phyloP scores from a whole-genome alignment of 2,797 vertebrate species.

The Eptatretus atami region DNA sequence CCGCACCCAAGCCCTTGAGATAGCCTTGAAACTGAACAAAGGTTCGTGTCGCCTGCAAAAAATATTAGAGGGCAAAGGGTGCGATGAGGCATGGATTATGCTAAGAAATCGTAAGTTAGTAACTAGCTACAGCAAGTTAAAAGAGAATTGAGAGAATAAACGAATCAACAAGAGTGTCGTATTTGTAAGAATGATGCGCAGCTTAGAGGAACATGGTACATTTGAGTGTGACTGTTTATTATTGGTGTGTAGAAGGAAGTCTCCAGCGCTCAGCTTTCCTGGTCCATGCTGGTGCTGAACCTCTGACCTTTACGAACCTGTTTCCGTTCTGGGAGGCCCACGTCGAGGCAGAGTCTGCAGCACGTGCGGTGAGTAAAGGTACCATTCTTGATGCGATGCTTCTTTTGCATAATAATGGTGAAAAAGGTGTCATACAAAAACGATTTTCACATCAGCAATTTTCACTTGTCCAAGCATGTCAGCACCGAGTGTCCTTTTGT shows the following conservation, averaged over 20 bases:
- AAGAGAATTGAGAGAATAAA: too few species aligned
- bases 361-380: conserved; percentile 9
- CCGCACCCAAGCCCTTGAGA: conserved; percentile 27
- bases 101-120: too few species aligned
- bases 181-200: too few species aligned
- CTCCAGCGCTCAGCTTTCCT: conserved; percentile 16
- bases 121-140: too few species aligned
- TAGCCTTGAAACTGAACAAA: conserved; percentile 24
- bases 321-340: conserved; percentile 27
- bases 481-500: not conserved
- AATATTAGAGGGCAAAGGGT: too few species aligned
- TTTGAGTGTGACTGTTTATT: too few species aligned
- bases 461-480: not conserved
- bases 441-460: not conserved
- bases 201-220: too few species aligned
- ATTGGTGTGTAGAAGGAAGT: too few species aligned
- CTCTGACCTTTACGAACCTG: conserved; percentile 33
- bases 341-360: conserved; percentile 13
- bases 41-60: conserved; percentile 12
- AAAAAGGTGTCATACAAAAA: not conserved
- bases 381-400: too few species aligned
- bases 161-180: too few species aligned
- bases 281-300: conserved; percentile 21
- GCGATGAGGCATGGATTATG: too few species aligned
- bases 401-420: conserved; percentile 1